A percentile compares a stretch with the other conserved stretches of the same genome.
Conservation (phyloP, 2,113 vertebrate genomes). For the Cardinalis cardinalis region DNA sequence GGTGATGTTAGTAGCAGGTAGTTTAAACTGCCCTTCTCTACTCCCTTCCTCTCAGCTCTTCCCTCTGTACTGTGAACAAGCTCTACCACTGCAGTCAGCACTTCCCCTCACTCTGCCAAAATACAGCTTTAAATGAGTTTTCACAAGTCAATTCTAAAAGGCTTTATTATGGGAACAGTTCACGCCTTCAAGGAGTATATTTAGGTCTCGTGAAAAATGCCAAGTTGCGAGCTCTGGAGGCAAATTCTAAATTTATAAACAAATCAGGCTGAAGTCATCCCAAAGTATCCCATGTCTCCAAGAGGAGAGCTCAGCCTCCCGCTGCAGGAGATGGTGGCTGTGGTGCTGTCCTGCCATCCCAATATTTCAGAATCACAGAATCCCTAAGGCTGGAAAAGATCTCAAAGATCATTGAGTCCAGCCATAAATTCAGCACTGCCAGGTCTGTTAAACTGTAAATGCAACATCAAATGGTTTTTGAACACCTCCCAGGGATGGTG, state of each 20-base stretch:
- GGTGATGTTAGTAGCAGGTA: background rate
- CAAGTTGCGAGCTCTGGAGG: background rate
- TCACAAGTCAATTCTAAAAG: background rate
- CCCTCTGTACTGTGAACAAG: background rate
- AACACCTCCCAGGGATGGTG: background rate
- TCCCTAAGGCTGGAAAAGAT: background rate
- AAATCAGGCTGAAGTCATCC: background rate
- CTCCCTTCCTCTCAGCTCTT: background rate
- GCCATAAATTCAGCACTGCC: background rate
- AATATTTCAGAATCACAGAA: background rate
- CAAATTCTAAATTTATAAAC: slow-evolving; percentile 31
- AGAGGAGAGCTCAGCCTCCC: background rate
- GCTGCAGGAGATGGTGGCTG: background rate
- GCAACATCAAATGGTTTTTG: background rate
- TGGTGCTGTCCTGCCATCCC: background rate
- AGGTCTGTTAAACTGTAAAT: background rate
- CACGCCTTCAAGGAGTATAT: slow-evolving; percentile 21
- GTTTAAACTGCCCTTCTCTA: background rate
- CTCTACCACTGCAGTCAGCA: background rate
- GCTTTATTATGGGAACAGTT: slow-evolving; percentile 26
- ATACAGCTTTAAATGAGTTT: background rate
- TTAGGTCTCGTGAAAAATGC: slow-evolving; percentile 27
- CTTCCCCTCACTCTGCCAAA: background rate
- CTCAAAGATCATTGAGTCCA: background rate
- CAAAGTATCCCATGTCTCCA: background rate